Evolutionary conservation across 2,113 vertebrate genomes (phyloP), one percentile per base, ranked within the genome.

Genomic region (Mohoua ochrocephala): DNA sequence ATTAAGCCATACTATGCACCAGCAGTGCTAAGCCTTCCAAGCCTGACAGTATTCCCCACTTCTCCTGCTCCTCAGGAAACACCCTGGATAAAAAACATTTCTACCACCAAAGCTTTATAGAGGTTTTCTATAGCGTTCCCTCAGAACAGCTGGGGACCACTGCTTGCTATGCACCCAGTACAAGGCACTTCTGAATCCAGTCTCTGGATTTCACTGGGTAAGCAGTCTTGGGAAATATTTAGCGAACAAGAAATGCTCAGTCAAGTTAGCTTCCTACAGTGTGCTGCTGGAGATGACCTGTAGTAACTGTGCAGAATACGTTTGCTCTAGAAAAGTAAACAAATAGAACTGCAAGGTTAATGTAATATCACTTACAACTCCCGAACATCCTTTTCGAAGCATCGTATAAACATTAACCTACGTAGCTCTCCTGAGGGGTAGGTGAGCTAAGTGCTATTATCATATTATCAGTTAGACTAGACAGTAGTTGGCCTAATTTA

Each of bases 401-500:
- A 0, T 12, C 90, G 33, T 91, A 67, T 94, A 96, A 97, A 95
- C 89, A 95, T 95, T 93, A 96, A 91, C 59, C 64, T 63, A 57
- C 0, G 6, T 22, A 74, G 69, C 50, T 94, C 83, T 95, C 84
- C 87, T 57, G 76, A 93, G 82, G 70, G 78, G 39, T 24, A 94
- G 89, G 86, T 84, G 85, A 89, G 77, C 64, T 71, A 57, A 42
- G 69, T 67, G 82, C 67, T 93, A 87, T 96, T 95, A 93, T 90
- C 84, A 57, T 81, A 54, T 93, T 94, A 96, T 95, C 92, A 95
- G 69, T 44, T 68, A 84, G 84, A 42, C 81, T 70, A 94, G 92
- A 84, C 68, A 67, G 90, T 79, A 61, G 85, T 35, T 54, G 67
- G 87, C 56, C 77, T 95, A 89, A 93, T 96, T 97, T 96, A 91